Evolutionary conservation across 1,140 invertebrate species (phyloP).

Genomic region (Camponotus vicinus): DNA sequence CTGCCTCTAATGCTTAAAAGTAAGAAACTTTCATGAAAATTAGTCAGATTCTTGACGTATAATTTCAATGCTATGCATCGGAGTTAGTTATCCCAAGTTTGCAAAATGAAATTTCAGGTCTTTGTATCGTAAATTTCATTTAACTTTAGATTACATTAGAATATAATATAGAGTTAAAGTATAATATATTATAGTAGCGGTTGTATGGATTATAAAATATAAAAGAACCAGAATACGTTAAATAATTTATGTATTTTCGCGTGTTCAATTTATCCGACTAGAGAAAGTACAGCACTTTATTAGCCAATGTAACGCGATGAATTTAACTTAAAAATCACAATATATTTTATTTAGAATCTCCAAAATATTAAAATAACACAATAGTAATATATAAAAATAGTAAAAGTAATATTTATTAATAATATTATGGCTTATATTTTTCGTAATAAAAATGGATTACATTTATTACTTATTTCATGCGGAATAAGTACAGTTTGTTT

Average conservation of each 20-base stretch:
- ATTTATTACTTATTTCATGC: neutral
- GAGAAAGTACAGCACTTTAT: conserved; percentile 11
- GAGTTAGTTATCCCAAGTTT: neutral
- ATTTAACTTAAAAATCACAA: neutral
- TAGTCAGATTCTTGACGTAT: conserved; percentile 1
- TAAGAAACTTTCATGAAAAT: conserved; percentile 8
- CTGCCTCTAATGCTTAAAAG: conserved; percentile 11
- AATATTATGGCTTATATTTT: neutral
- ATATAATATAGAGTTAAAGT: neutral
- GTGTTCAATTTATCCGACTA: neutral
- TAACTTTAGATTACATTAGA: neutral
- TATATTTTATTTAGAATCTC: neutral
- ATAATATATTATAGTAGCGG: conserved; percentile 21
- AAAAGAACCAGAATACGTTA: neutral
- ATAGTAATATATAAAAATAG: neutral
- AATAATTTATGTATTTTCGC: conserved; percentile 28
- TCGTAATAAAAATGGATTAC: conserved; percentile 8
- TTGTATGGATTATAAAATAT: neutral
- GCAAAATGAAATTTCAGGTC: neutral
- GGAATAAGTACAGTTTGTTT: neutral
- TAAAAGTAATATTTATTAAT: neutral
- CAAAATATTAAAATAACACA: neutral
- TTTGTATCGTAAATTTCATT: neutral
- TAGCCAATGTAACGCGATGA: neutral
- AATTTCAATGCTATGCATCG: neutral